Evolutionary conservation across 2,113 vertebrate genomes (phyloP), one percentile per base, ranked within the genome.

Genomic region (Chlorodrepanis virens): DNA sequence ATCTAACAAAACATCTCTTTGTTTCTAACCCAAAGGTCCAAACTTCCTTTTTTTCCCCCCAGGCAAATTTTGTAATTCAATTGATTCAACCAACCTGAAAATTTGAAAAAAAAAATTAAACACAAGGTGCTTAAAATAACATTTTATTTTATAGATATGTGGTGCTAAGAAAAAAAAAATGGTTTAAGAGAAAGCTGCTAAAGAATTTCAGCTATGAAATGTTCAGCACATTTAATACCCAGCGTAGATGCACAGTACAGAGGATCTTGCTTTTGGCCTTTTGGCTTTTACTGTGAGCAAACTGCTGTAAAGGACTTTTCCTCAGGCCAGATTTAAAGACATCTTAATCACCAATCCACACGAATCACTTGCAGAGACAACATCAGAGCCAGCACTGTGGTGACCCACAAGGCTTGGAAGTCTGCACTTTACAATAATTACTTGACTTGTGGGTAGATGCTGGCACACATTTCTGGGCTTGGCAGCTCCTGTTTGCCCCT

Each of bases 261-360:
- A 79, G 22, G 14, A 33, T 7, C 18, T 88, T 90, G 57, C 28
- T 80, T 79, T 93, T 67, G 42, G 69, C n/a, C n/a, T 93, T 87
- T 75, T 57, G 20, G 15, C 61, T 87, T 82, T 89, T 15, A 9
- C 22, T 89, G 52, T 60, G 74, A 76, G 53, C 52, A 83, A 65
- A 61, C 25, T 88, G 44, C 57, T 65, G 67, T 61, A 72, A 85
- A 83, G 16, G 63, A 83, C 75, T 27, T 94, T 93, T 57, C 45
- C 70, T 93, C 19, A 50, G 59, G 59, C 59, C 68, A 93, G 14
- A 88, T 83, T 65, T 92, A 59, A 92, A 85, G 83, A 69, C 87
- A 77, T 70, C 83, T 92, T 86, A 79, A 92, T 95, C 50, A 69
- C 35, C n/a, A 72, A 39, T 80, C 68, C 42, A 35, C 83, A 80